A percentile compares a stretch with the other conserved stretches of the same genome.
phyloP scores from a whole-genome alignment of 92 coral and sea anemone species.

The Isaurus tuberculatus region DNA sequence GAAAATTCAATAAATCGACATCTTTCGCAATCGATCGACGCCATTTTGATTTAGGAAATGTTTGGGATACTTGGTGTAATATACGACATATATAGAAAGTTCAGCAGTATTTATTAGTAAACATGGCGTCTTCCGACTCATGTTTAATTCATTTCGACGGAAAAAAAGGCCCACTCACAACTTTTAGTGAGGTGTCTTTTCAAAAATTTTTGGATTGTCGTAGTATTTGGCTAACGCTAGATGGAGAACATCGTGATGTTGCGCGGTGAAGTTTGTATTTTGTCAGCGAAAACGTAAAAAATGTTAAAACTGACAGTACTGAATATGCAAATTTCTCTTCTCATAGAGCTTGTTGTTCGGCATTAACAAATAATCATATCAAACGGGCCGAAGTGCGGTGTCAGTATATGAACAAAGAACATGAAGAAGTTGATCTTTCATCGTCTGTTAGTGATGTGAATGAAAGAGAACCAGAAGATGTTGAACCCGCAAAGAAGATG shows the following conservation, averaged over 20 bases:
- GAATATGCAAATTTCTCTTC: conserved; percentile 27
- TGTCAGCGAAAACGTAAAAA: neutral
- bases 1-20: no score
- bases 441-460: conserved; percentile 23
- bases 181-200: conserved; percentile 24
- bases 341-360: conserved; percentile 43
- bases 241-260: conserved; percentile 39
- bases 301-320: neutral
- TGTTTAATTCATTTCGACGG: conserved; percentile 46
- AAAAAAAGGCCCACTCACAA: conserved; percentile 29
- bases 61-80: neutral
- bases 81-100: neutral
- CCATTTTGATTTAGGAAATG: neutral
- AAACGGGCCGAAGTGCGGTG: conserved; percentile 56
- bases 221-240: conserved; percentile 43
- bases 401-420: neutral
- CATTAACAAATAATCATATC: conserved; percentile 42
- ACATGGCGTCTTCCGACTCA: conserved; percentile 7
- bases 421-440: conserved; percentile 42
- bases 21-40: no score
- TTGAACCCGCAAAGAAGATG: conserved; percentile 48
- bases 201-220: conserved; percentile 33
- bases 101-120: conserved; percentile 22
- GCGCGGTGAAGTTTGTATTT: neutral
- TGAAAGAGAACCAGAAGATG: conserved; percentile 26